These are phyloP conservation scores for Sesamia nonagrioides DNA, from an alignment of 1,140 invertebrate genomes.

Conservation along the genomic window DNA sequence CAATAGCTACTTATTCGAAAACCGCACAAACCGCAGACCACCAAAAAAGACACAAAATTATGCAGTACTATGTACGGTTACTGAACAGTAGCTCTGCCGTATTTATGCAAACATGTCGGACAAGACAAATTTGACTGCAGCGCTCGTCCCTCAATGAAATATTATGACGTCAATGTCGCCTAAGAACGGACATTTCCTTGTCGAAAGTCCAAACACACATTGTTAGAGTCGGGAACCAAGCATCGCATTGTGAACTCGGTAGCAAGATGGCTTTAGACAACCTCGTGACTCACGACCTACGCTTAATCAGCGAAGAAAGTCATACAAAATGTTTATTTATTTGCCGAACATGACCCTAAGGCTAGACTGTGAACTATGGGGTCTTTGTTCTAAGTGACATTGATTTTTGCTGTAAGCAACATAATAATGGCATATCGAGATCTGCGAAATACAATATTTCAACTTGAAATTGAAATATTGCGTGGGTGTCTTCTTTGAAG, in stretches of 20 bases:
- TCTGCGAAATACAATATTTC: constrained; percentile 16
- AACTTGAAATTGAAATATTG: neutral
- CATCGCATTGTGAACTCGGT: constrained; percentile 72
- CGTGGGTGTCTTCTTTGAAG: constrained; percentile 11
- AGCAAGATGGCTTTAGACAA: constrained; percentile 77
- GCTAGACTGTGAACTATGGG: constrained; percentile 48
- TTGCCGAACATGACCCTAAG: constrained; percentile 69
- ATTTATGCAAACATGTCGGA: constrained; percentile 28
- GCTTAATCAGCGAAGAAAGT: constrained; percentile 77
- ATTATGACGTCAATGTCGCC: constrained; percentile 29
- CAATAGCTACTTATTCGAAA: neutral
- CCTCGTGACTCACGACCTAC: constrained; percentile 81
- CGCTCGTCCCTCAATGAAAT: constrained; percentile 44
- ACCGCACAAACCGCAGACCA: neutral
- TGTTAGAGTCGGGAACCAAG: constrained; percentile 58
- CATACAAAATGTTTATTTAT: constrained; percentile 79
- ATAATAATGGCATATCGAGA: constrained; percentile 24
- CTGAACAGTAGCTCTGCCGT: constrained; percentile 10
- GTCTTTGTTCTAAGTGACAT: constrained; percentile 55
- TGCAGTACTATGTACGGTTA: neutral
- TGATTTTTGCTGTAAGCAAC: constrained; percentile 51
- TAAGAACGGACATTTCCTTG: constrained; percentile 17
- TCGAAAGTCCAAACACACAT: constrained; percentile 47
- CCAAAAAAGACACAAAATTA: neutral
- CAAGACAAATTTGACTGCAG: constrained; percentile 31